These are phyloP conservation scores for Danio kyathit DNA, from an alignment of 2,797 vertebrate species.

Conservation along the genomic window DNA sequence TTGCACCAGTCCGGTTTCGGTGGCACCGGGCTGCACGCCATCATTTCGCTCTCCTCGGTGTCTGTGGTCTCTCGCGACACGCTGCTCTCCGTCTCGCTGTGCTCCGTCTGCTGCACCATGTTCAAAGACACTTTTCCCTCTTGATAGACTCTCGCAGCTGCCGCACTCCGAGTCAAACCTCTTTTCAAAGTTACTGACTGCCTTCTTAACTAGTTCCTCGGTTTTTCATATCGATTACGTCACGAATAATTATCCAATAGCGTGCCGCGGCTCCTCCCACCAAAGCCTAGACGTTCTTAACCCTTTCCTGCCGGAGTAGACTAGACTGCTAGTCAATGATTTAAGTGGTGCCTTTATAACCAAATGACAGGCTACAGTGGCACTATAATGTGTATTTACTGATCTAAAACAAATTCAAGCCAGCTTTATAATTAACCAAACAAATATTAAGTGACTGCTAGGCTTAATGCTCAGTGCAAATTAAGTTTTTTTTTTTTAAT, in stretches of 20 bases:
- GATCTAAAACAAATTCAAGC: constrained; percentile 4
- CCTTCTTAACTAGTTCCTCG: constrained; percentile 86
- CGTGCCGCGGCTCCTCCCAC: constrained; percentile 60
- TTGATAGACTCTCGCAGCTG: constrained; percentile 6
- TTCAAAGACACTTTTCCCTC: constrained; percentile 48
- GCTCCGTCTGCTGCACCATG: constrained; percentile 91
- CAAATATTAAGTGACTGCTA: background rate
- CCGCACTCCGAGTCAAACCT: constrained; percentile 53
- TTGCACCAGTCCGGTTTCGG: constrained; percentile 92
- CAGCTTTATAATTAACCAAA: background rate
- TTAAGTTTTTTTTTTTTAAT: background rate
- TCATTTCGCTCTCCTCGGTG: constrained; percentile 86
- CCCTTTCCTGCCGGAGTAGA: constrained; percentile 17
- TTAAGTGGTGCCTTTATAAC: constrained; percentile 42
- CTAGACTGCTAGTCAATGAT: background rate
- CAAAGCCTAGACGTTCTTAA: constrained; percentile 45
- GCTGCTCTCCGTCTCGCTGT: constrained; percentile 79
- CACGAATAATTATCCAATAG: constrained; percentile 80
- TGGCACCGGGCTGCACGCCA: constrained; percentile 85
- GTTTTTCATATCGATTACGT: constrained; percentile 77
- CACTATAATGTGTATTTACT: background rate
- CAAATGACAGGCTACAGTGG: background rate
- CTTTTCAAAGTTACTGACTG: constrained; percentile 78
- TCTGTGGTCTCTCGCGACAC: constrained; percentile 86
- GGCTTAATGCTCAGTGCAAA: background rate